These are phyloP conservation scores for Buphagus erythrorhynchus DNA, from an alignment of 2,797 vertebrate genomes.

Conservation along the genomic window DNA sequence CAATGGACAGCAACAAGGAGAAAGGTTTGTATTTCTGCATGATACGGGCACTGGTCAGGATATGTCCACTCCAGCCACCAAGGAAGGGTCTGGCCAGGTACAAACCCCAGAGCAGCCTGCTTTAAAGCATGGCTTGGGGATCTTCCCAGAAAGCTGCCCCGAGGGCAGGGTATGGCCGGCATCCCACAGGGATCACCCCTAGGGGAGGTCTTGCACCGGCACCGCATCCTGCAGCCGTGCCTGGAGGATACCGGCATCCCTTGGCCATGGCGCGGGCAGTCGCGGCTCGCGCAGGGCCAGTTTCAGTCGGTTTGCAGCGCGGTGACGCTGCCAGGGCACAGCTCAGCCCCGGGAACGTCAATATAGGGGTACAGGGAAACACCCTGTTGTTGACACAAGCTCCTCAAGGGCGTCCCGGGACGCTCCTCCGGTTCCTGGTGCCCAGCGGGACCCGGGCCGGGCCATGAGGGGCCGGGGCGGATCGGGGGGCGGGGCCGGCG, in stretches of 20 bases:
- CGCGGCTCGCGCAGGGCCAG: fast-evolving
- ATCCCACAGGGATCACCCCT: neutral
- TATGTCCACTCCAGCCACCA: neutral
- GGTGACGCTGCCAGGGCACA: neutral
- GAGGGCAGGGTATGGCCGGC: neutral
- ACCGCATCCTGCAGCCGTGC: neutral
- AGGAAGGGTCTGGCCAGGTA: neutral
- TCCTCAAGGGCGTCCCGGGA: fast-evolving
- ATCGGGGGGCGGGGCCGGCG: neutral
- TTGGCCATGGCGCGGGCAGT: fast-evolving
- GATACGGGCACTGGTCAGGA: fast-evolving
- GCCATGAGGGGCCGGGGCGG: neutral
- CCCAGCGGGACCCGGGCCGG: fast-evolving
- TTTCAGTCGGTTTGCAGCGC: neutral
- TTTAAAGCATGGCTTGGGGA: fast-evolving
- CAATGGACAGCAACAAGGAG: neutral
- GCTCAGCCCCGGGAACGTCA: neutral
- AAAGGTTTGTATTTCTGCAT: neutral
- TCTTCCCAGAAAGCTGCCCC: neutral
- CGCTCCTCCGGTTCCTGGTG: fast-evolving
- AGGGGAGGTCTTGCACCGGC: fast-evolving
- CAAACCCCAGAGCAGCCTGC: neutral
- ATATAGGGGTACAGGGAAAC: fast-evolving
- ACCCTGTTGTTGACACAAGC: fast-evolving
- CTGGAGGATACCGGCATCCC: fast-evolving